phyloP scores from a whole-genome alignment of 2,888 invertebrate genomes.

The Chrysomela aeneicollis region DNA sequence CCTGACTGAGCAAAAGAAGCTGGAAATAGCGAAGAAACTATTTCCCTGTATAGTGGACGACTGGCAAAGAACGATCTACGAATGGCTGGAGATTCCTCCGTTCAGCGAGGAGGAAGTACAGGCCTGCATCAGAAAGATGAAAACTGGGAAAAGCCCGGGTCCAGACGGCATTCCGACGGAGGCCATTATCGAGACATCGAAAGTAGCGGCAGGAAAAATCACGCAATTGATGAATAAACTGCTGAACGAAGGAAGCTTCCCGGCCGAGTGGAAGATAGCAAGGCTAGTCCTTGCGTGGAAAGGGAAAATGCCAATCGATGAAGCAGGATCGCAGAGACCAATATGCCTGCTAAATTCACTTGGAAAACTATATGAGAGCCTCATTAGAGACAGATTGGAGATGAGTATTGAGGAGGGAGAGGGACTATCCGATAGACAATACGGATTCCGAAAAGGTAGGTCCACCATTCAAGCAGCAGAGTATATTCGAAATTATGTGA shows the following conservation, averaged over 20 bases:
- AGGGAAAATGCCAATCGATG: not conserved
- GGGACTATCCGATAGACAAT: constrained; percentile 9
- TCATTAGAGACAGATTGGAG: constrained; percentile 19
- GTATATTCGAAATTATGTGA: not conserved
- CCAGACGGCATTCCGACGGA: constrained; percentile 1
- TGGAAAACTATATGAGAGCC: constrained; percentile 15
- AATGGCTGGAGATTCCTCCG: not conserved
- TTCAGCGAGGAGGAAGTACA: constrained; percentile 3
- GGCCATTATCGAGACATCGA: not conserved
- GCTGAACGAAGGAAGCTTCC: not conserved
- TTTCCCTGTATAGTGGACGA: constrained; percentile 11
- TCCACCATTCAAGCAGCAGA: constrained; percentile 23
- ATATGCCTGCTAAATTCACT: constrained; percentile 19
- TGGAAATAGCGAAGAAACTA: constrained; percentile 1
- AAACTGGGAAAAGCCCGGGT: constrained; percentile 6
- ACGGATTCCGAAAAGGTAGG: constrained; percentile 25
- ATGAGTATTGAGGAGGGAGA: constrained; percentile 15
- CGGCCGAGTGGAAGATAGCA: constrained; percentile 5
- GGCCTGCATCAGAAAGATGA: constrained; percentile 19
- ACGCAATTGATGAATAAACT: constrained; percentile 5
- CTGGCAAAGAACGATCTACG: not conserved
- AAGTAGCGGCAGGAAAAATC: not conserved
- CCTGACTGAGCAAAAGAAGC: not conserved
- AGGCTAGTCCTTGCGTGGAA: constrained; percentile 18
- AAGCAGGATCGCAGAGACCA: constrained; percentile 9